Conservation (phyloP, 2,113 vertebrate species). For the Macaca nemestrina region DNA sequence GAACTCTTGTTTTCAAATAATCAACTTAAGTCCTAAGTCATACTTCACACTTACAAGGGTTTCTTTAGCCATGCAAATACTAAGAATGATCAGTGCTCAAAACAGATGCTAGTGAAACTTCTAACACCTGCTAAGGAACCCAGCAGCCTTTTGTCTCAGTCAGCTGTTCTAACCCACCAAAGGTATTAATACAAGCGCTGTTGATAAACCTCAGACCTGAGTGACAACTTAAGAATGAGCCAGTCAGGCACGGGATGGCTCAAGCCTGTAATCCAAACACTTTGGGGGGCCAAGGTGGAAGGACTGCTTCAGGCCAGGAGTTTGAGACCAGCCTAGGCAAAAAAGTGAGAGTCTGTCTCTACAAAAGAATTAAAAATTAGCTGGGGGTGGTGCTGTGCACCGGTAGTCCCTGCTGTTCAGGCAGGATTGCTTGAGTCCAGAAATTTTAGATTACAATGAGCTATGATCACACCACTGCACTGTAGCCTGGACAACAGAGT, state of each 20-base stretch:
- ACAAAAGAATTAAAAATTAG: no score
- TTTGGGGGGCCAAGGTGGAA: no score
- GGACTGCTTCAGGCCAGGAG: no score
- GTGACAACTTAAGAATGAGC: neutral
- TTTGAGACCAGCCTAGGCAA: no score
- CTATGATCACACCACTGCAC: no score
- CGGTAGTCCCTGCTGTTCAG: no score
- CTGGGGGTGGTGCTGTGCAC: no score
- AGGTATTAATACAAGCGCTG: conserved; percentile 53
- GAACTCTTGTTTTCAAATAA: conserved; percentile 72
- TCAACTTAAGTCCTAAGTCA: neutral
- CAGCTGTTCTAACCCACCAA: conserved; percentile 60
- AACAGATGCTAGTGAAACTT: conserved; percentile 71
- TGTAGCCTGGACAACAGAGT: no score
- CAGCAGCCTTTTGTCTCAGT: conserved; percentile 50
- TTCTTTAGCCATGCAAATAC: conserved; percentile 57
- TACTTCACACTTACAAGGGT: neutral
- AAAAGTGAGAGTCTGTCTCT: no score
- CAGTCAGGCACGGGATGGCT: neutral
- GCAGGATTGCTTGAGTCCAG: no score
- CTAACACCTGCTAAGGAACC: conserved; percentile 71
- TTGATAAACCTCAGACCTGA: conserved; percentile 55
- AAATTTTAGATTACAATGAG: no score
- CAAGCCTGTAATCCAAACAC: no score
- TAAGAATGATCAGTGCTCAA: conserved; percentile 69